Percentiles rank a stretch among this genome's conserved stretches.
Evolutionary conservation across 2,888 invertebrate genomes (phyloP).

Genomic region (Sphecodes monilicornis): DNA sequence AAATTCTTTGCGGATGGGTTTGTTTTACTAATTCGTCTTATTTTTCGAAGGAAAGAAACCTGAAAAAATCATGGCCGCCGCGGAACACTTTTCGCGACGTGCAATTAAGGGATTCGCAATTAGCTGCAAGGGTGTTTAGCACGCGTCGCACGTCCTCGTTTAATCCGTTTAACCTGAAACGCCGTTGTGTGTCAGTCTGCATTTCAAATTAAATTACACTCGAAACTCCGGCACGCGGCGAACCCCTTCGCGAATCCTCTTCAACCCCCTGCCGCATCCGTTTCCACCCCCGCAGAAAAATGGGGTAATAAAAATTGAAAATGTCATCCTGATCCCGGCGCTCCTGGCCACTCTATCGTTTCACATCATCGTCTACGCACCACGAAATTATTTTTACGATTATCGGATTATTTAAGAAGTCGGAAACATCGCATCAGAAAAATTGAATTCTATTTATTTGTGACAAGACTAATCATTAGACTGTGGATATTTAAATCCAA

Average conservation of each 20-base stretch:
- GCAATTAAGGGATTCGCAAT: conserved; percentile 81
- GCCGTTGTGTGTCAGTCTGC: conserved; percentile 81
- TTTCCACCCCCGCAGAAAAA: conserved; percentile 12
- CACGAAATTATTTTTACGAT: not conserved
- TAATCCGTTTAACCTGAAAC: conserved; percentile 82
- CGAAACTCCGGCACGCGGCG: conserved; percentile 62
- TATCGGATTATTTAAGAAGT: not conserved
- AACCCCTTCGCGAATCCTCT: conserved; percentile 57
- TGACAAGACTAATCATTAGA: no score
- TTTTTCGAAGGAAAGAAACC: not conserved
- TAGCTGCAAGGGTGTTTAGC: conserved; percentile 73
- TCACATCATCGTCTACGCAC: not conserved
- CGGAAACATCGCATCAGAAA: not conserved
- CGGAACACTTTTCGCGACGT: conserved; percentile 69
- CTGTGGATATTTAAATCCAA: no score
- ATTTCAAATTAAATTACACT: conserved; percentile 83
- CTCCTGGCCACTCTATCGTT: not conserved
- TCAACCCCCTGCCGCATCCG: conserved; percentile 21
- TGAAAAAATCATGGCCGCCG: conserved; percentile 15
- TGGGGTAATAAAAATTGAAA: conserved; percentile 25
- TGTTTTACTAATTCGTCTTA: not conserved
- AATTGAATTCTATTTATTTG: not conserved
- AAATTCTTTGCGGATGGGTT: not conserved
- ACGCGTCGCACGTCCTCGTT: conserved; percentile 81
- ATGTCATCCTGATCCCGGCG: not conserved